Base-by-base conservation (phyloP, 2,113 vertebrate genomes). In the Corythornis madagascariensis region DNA sequence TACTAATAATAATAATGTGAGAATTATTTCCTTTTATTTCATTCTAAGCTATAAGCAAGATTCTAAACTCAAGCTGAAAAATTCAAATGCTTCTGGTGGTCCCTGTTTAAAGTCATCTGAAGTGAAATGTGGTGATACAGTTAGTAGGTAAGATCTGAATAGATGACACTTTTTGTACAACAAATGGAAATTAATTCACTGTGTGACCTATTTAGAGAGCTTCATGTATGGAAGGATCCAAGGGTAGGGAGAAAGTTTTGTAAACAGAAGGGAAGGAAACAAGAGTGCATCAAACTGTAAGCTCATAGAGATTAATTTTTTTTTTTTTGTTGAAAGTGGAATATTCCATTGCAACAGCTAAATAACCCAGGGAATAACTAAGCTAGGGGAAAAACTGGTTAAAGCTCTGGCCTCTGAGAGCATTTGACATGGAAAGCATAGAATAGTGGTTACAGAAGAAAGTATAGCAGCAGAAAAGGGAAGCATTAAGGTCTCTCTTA, bases 111-210 rank as follows among this genome's bases (percentile, higher is more conserved):
- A 85, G 55, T 31, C 21, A 67, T 73, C 20, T 85, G 50, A 87
- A 84, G 31, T 59, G 48, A 84, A 90, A 87, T 31, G 55, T 33
- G 52, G n/a, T 35, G 78, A 82, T 90, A 59, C 18, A 61, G 57
- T 52, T 48, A 72, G n/a, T 16, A 87, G 91, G 85, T 64, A 90
- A 81, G 21, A 85, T 91, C 55, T 82, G 81, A 93, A 53, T 40
- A 82, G 81, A 69, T 79, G 70, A 87, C 42, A 72, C 16, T 61
- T 91, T 81, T 56, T 85, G 45, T 87, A 47, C 1, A 5, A 57
- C 74, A 92, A 87, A 93, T 84, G 57, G 89, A 89, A 93, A 90
- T 82, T 86, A 94, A 94, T 93, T 96, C 66, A 55, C 59, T 67
- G 45, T 63, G 63, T 89, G 82, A 89, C 87, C 75, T 94, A 92